A percentile compares a stretch with the other conserved stretches of the same genome.
Conservation (phyloP, 2,113 vertebrate species). For the Dolichallabes microphthalmus region DNA sequence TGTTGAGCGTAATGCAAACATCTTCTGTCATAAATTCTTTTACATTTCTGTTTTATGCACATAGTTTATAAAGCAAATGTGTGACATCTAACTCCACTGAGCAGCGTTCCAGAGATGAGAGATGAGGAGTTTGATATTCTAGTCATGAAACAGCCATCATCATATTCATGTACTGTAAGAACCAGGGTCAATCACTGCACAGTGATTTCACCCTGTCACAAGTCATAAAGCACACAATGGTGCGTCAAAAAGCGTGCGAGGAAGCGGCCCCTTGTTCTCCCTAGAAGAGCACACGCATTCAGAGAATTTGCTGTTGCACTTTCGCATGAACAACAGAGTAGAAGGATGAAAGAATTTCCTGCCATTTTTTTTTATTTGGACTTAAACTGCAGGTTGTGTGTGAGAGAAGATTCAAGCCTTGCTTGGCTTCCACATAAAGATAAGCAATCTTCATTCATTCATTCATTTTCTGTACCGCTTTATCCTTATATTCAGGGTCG, state of each 20-base stretch:
- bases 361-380: constrained; percentile 77
- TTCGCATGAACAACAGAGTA: constrained; percentile 66
- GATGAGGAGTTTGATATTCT: constrained; percentile 69
- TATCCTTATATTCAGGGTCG: no score
- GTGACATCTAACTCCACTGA: constrained; percentile 29
- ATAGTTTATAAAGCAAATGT: constrained; percentile 35
- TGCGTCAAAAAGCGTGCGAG: constrained; percentile 74
- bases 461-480: no score
- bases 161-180: constrained; percentile 79
- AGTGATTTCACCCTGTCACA: constrained; percentile 73
- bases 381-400: constrained; percentile 72
- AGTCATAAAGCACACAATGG: constrained; percentile 82
- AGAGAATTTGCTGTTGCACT: constrained; percentile 72
- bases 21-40: constrained; percentile 31
- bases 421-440: constrained; percentile 72
- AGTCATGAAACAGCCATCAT: constrained; percentile 78
- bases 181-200: constrained; percentile 78
- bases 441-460: no score
- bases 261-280: constrained; percentile 71
- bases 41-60: constrained; percentile 36
- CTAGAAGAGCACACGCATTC: constrained; percentile 70
- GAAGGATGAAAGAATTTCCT: constrained; percentile 61
- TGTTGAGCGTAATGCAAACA: constrained; percentile 2
- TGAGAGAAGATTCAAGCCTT: constrained; percentile 70
- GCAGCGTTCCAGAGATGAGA: constrained; percentile 20